Conservation (phyloP, 2,888 invertebrate species). For the Oxyteleia sp. region DNA sequence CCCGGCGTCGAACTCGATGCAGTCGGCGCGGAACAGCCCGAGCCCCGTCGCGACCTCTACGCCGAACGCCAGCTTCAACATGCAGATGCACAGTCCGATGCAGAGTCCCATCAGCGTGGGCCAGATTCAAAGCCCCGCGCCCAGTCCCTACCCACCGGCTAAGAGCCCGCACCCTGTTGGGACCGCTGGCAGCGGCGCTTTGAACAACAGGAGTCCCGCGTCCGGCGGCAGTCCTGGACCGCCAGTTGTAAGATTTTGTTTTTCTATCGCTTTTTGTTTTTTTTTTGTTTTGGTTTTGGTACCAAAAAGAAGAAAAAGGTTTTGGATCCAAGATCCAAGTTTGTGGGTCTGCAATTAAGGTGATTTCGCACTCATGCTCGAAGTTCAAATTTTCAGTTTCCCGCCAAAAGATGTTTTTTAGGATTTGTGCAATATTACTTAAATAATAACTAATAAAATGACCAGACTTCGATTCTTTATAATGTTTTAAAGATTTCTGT, state of each 20-base stretch:
- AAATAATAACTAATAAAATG: too few relatives aligned
- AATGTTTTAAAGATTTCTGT: too few relatives aligned
- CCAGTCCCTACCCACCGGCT: constrained; percentile 86
- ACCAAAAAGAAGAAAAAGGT: too few relatives aligned
- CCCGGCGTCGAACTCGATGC: constrained; percentile 86
- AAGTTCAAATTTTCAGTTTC: too few relatives aligned
- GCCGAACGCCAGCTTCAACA: constrained; percentile 83
- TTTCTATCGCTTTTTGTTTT: constrained; percentile 10
- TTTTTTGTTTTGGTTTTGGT: not conserved
- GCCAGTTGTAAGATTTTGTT: constrained; percentile 84
- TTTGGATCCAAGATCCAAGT: too few relatives aligned
- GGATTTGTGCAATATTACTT: too few relatives aligned
- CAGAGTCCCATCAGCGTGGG: constrained; percentile 86
- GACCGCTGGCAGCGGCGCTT: constrained; percentile 71
- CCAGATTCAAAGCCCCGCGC: constrained; percentile 86
- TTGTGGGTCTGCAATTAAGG: too few relatives aligned
- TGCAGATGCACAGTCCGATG: constrained; percentile 87
- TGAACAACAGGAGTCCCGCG: constrained; percentile 86
- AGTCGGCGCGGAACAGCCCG: constrained; percentile 85
- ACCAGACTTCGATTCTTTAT: too few relatives aligned
- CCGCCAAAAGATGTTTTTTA: too few relatives aligned
- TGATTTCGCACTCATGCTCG: too few relatives aligned
- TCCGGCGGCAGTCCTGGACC: constrained; percentile 87
- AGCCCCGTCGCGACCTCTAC: constrained; percentile 84
- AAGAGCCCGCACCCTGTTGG: constrained; percentile 85